Conservation (phyloP, 2,888 invertebrate genomes). For the Quadriops clusia region DNA sequence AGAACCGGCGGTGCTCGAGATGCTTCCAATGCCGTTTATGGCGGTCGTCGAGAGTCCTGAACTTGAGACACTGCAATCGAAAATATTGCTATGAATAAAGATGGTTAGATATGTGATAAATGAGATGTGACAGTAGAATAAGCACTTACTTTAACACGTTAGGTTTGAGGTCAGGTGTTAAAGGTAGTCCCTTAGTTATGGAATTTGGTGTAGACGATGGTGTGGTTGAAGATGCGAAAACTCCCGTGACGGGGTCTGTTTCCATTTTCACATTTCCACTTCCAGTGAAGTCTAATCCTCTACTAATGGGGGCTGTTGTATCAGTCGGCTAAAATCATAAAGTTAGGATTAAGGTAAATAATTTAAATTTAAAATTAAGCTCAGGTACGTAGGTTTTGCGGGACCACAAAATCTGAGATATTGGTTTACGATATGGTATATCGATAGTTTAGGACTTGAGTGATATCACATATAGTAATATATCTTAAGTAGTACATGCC, state of each 20-base stretch:
- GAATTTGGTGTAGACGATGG: constrained; percentile 40
- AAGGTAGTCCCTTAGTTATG: constrained; percentile 38
- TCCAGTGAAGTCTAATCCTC: constrained; percentile 33
- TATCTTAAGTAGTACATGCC: too few relatives aligned
- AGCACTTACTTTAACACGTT: too few relatives aligned
- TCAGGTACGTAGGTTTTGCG: too few relatives aligned
- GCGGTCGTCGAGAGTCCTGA: constrained; percentile 26
- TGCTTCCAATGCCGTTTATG: constrained; percentile 35
- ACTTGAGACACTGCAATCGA: constrained; percentile 27
- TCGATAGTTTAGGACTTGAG: too few relatives aligned
- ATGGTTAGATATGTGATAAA: too few relatives aligned
- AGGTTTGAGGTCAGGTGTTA: constrained; percentile 36
- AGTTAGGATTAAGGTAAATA: too few relatives aligned
- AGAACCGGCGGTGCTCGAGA: constrained; percentile 36
- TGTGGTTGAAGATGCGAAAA: constrained; percentile 36
- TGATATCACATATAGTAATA: too few relatives aligned
- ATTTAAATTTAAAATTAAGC: too few relatives aligned
- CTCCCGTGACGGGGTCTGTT: constrained; percentile 28
- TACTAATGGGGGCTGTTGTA: constrained; percentile 44
- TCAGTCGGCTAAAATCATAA: constrained; percentile 42
- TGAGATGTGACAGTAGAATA: too few relatives aligned
- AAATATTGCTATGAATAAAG: too few relatives aligned
- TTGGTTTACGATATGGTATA: too few relatives aligned
- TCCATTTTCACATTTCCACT: constrained; percentile 33
- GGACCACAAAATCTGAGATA: too few relatives aligned